Evolutionary conservation across 2,113 vertebrate species (phyloP).

Genomic region (Etheostoma cragini): DNA sequence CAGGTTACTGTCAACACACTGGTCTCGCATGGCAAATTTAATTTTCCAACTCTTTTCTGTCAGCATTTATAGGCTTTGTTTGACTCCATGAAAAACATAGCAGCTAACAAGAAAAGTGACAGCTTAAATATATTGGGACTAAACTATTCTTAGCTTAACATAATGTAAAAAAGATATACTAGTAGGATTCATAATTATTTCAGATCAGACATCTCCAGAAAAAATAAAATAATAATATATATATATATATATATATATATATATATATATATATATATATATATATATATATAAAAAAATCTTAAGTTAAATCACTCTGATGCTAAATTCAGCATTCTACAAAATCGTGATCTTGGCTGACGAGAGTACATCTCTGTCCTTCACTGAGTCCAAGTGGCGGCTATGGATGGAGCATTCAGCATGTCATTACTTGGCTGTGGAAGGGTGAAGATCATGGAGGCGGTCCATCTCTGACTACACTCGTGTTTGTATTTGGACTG

Average conservation of each 20-base stretch:
- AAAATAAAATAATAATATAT: too few species aligned
- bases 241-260: too few species aligned
- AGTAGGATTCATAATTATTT: too few species aligned
- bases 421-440: slow-evolving; percentile 6
- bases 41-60: background rate
- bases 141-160: too few species aligned
- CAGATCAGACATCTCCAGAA: too few species aligned
- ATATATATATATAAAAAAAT: too few species aligned
- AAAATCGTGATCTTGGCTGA: background rate
- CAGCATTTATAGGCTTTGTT: background rate
- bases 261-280: too few species aligned
- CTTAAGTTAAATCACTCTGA: background rate
- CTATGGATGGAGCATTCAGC: background rate
- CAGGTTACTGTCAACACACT: slow-evolving; percentile 9
- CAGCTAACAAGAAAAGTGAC: too few species aligned
- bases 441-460: slow-evolving; percentile 13
- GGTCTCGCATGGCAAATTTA: background rate
- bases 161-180: too few species aligned
- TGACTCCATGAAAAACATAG: background rate
- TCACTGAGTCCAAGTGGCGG: slow-evolving; percentile 1
- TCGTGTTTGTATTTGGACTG: background rate
- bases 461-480: slow-evolving; percentile 8
- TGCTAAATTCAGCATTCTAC: background rate
- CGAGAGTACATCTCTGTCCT: background rate
- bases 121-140: too few species aligned